Conservation (phyloP, 2,113 vertebrate genomes). For the Hydrolagus affinis region DNA sequence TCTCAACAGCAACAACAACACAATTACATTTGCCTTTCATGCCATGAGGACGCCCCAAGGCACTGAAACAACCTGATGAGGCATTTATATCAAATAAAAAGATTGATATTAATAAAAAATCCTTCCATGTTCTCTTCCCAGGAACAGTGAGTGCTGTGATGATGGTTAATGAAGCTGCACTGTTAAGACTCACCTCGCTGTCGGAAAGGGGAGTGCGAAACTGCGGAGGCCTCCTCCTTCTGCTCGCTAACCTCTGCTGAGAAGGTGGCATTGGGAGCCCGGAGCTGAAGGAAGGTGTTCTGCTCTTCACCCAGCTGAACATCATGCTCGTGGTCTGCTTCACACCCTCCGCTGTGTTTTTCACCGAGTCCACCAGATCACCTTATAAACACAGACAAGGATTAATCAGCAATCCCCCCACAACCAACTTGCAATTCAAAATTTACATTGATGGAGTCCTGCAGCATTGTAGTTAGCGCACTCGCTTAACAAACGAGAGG, state of each 20-base stretch:
- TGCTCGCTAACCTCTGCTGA: conserved; percentile 33
- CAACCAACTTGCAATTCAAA: not conserved
- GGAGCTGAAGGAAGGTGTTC: conserved; percentile 47
- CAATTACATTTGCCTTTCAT: too few species aligned
- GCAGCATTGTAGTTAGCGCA: too few species aligned
- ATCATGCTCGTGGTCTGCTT: conserved; percentile 53
- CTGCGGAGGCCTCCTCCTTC: conserved; percentile 39
- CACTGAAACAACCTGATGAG: too few species aligned
- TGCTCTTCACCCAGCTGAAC: conserved; percentile 55
- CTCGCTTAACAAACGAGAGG: too few species aligned
- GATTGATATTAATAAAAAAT: too few species aligned
- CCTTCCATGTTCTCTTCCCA: too few species aligned
- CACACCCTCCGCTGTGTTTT: conserved; percentile 56
- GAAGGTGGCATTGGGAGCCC: conserved; percentile 46
- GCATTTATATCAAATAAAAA: too few species aligned
- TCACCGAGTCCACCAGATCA: conserved; percentile 55
- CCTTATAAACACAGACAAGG: conserved; percentile 40
- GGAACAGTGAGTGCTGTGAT: too few species aligned
- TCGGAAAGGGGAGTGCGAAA: conserved; percentile 15
- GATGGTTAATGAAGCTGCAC: too few species aligned
- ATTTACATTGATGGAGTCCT: not conserved
- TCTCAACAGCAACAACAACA: too few species aligned
- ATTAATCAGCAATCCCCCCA: not conserved
- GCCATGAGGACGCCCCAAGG: too few species aligned
- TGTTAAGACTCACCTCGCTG: conserved; percentile 35